Conservation (phyloP, 2,113 vertebrate genomes). For the Tupaia chinensis region DNA sequence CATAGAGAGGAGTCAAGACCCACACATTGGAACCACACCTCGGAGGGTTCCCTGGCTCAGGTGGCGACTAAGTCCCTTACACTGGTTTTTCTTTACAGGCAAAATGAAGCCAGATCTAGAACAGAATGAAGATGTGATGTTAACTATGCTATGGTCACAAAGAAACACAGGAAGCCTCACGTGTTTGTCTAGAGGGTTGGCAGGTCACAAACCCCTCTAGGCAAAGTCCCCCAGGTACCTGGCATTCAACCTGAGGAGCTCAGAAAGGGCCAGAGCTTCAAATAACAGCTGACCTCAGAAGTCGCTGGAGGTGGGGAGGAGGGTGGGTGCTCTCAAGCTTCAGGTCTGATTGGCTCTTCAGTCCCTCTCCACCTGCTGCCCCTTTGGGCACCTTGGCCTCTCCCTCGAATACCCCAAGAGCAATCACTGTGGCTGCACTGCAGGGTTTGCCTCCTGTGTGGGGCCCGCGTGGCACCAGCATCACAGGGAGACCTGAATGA, state of each 20-base stretch:
- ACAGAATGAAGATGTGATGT: background rate
- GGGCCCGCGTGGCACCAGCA: background rate
- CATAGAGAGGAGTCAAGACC: background rate
- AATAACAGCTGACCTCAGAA: background rate
- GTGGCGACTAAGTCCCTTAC: background rate
- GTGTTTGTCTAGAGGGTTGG: background rate
- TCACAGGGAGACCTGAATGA: background rate
- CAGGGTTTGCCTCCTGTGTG: no score
- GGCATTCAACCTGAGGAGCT: background rate
- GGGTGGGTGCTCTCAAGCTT: background rate
- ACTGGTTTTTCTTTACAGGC: background rate
- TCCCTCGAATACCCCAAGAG: background rate
- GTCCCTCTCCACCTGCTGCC: background rate
- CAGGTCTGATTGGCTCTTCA: background rate
- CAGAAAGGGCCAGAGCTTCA: background rate
- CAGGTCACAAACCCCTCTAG: background rate
- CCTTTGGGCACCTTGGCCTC: background rate
- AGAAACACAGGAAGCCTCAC: background rate
- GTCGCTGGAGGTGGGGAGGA: background rate
- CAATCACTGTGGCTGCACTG: accelerated
- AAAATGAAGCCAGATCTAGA: conserved; percentile 19
- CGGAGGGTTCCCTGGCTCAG: background rate
- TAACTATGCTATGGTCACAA: background rate
- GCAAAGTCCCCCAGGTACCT: background rate
- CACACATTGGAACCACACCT: background rate